phyloP scores from a whole-genome alignment of 2,113 vertebrate genomes.

The Penelope pileata region DNA sequence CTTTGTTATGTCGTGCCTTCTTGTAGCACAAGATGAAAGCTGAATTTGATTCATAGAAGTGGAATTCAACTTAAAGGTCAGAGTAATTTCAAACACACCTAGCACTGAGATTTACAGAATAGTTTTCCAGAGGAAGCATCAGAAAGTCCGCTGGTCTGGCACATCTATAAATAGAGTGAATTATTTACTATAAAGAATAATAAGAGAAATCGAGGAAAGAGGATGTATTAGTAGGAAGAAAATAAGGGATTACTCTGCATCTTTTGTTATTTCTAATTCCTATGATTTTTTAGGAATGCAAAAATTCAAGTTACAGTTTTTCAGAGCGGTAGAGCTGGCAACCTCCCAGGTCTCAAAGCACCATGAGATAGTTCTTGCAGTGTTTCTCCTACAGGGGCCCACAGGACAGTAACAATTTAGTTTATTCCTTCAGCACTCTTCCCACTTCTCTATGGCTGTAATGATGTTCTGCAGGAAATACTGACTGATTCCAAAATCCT shows the following conservation, averaged over 20 bases:
- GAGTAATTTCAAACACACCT: background rate
- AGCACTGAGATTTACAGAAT: background rate
- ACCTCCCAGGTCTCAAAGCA: background rate
- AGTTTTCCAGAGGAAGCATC: background rate
- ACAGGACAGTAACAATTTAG: accelerated
- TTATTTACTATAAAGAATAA: background rate
- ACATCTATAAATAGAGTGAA: background rate
- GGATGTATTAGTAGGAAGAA: background rate
- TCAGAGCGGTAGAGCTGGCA: background rate
- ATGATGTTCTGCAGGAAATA: background rate
- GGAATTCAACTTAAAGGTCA: background rate
- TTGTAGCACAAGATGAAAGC: background rate
- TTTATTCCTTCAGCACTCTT: background rate
- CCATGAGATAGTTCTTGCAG: background rate
- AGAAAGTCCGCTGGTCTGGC: background rate
- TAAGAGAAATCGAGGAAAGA: background rate
- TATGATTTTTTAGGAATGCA: background rate
- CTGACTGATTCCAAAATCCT: background rate
- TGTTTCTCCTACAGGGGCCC: background rate
- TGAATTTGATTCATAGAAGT: background rate
- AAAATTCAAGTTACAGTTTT: background rate
- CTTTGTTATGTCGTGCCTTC: background rate
- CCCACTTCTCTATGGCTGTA: background rate
- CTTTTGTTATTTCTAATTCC: background rate
- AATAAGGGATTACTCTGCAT: background rate